Evolutionary conservation across 2,888 invertebrate species (phyloP), one percentile per base, ranked within the genome.

Genomic region (Cremastinae sp.): DNA sequence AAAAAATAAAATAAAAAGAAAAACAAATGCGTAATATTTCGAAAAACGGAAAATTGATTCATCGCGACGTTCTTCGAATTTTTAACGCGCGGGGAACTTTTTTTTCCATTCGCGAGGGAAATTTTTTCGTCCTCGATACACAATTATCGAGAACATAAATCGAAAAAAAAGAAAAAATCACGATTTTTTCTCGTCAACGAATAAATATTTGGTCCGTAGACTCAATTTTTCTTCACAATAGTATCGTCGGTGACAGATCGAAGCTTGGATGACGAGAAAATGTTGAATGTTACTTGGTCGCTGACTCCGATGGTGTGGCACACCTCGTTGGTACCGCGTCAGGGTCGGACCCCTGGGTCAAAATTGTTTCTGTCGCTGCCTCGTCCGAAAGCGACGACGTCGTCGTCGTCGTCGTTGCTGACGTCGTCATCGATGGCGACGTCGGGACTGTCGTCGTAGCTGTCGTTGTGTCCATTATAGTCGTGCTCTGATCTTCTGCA

Each of bases 281-380:
- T 79, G 68, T 75, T 75, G 64, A 78, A 73, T 82, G 80, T 86
- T 86, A 86, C 85, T 86, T 86, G 79, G 81, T 75, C 35, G 65
- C 55, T 12, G 74, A 35, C 22, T 83, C 80, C 56, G 81, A 80
- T 7, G 82, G 81, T 65, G 79, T 81, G n/a, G 81, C 80, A 49
- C 79, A 82, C 74, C 80, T 83, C 45, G 79, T 82, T 80, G 82
- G 81, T 74, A 80, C 78, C 74, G 82, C 80, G 51, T 79, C 81
- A 18, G 75, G 64, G 76, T 80, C 79, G 7, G 62, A 75, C 61
- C 79, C 80, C 18, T 64, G 43, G 22, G 70, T 76, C 69, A 70
- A 56, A 39, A 28, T 79, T 39, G 56, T 70, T 22, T 66, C 51
- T 14, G 35, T 41, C 14, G 53, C 39, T 41, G 64, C 73, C 20